Conservation (phyloP, 2,888 invertebrate species). For the Acrobasis suavella region DNA sequence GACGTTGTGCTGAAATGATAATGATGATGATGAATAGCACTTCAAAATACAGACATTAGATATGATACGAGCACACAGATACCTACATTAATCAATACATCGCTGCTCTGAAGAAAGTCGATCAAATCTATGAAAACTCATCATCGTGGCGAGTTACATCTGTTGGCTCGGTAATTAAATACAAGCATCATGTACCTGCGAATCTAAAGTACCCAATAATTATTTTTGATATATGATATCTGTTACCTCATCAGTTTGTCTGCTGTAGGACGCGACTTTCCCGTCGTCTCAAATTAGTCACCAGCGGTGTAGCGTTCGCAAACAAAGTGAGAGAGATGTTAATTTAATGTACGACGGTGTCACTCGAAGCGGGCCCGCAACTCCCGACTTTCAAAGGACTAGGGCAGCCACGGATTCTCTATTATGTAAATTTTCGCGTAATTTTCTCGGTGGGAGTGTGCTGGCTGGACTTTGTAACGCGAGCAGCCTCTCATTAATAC, state of each 20-base stretch:
- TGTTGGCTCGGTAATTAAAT: too few species aligned
- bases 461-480: constrained; percentile 74
- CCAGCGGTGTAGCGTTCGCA: constrained; percentile 59
- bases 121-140: too few species aligned
- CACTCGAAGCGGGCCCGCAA: constrained; percentile 67
- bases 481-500: constrained; percentile 72
- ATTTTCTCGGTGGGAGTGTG: constrained; percentile 71
- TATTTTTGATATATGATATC: not conserved
- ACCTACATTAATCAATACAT: too few species aligned
- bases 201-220: too few species aligned
- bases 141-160: too few species aligned
- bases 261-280: constrained; percentile 41
- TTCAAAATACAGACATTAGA: too few species aligned
- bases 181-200: too few species aligned
- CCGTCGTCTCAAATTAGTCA: constrained; percentile 64
- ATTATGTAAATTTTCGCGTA: constrained; percentile 80
- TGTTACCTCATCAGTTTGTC: constrained; percentile 14
- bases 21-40: too few species aligned
- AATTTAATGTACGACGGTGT: constrained; percentile 77
- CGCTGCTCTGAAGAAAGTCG: too few species aligned
- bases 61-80: too few species aligned
- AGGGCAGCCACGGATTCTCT: constrained; percentile 78
- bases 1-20: too few species aligned
- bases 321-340: constrained; percentile 78
- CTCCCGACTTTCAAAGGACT: constrained; percentile 75